Evolutionary conservation across 2,113 vertebrate genomes (phyloP), one percentile per base, ranked within the genome.

Genomic region (Melanotaenia duboulayi): DNA sequence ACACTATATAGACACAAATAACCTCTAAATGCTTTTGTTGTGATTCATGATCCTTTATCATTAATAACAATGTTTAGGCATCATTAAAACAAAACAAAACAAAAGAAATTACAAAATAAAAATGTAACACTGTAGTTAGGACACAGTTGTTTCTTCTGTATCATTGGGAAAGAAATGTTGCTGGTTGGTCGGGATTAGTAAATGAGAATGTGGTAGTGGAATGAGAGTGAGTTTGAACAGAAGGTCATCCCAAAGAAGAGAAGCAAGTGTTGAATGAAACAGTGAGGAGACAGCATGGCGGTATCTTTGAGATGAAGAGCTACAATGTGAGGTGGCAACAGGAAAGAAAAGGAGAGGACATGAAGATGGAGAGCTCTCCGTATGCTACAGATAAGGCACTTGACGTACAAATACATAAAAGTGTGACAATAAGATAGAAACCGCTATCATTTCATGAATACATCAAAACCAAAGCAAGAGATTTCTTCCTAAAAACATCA

Each of bases 361-460:
- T 56, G 71, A 60, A 50, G 81, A 85, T 65, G 65, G 60, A 87
- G 76, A 68, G 79, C 69, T 83, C 87, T 63, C 65, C 56, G 65
- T 58, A 80, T 65, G 57, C 85, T 75, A 90, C 87, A 88, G 55
- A 85, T 90, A 91, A 92, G 90, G 91, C 87, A 93, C 89, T 92
- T 90, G 57, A 88, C 78, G 51, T 81, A 87, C 65, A 85, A 69
- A 64, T 72, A 76, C 49, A 75, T 81, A 55, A 86, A 87, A 90
- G 77, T 72, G 70, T 77, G 69, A 83, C 56, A 70, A 85, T 61
- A 81, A 62, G 83, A 66, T 28, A 32, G 51, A 24, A 83, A 69
- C 65, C 60, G 64, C 57, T 40, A 23, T 57, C 12, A 61, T 70
- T 80, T 71, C 17, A 23, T 42, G 24, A 49, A 19, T 42, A 62